Evolutionary conservation across 1,140 invertebrate genomes (phyloP), one percentile per base, ranked within the genome.

Genomic region (Listronotus bonariensis): DNA sequence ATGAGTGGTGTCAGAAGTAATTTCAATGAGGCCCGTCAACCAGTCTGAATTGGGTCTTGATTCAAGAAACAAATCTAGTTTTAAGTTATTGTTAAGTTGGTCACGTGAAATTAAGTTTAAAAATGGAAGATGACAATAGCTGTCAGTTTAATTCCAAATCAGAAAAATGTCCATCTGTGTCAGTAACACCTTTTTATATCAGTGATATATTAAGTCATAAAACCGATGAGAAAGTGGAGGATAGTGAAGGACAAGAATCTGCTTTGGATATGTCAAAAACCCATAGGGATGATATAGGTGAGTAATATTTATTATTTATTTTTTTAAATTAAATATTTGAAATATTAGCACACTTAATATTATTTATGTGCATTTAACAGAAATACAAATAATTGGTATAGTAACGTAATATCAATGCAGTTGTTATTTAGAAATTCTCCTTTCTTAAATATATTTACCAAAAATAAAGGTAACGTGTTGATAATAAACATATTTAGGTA

Each of bases 171-270:
- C 53, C 32, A 11, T 49, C 75, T 41, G 75, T 76, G n/a, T 77
- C 81, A 0, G 79, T 79, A 15, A 91, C 88, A 8, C 88, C 89
- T 12, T 91, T 91, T 76, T 90, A 88, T 53, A 90, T 91, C 65
- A 88, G 89, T 67, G 89, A 90, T 68, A 91, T 90, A 73, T 78
- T 90, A 55, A 90, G 84, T 38, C 83, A 82, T 63, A 81, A 76
- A 41, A 67, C 14, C 12, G 54, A 68, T 36, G 67, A 42, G 32
- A 79, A 77, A 51, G 81, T 75, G 45, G 65, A 68, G 15, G 69
- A 73, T 20, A 54, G 61, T 63, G 73, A 76, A 34, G 57, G 72
- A 36, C 73, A 74, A 45, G 77, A 80, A 41, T 71, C 73, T 17
- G 79, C 79, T 14, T 68, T 80, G 69, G 79, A 80, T 71, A 80